These are phyloP conservation scores for Arvicanthis niloticus DNA, from an alignment of 2,113 vertebrate species.

Conservation along the genomic window DNA sequence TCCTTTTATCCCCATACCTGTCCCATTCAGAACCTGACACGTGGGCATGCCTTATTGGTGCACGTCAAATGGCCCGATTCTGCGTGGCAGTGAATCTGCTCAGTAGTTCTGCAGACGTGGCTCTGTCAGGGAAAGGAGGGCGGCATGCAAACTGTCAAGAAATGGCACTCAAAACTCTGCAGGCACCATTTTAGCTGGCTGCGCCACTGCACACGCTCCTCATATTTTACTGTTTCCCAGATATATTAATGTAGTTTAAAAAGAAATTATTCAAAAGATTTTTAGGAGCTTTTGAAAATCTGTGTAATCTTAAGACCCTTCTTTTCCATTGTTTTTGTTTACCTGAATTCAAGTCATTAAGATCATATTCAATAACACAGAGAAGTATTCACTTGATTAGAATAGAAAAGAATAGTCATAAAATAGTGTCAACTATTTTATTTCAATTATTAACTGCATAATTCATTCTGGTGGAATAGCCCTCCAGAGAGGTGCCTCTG, in stretches of 20 bases:
- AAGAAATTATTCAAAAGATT: not conserved
- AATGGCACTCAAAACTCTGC: no score
- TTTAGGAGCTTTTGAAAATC: not conserved
- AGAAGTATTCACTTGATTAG: conserved; percentile 27
- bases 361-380: not conserved
- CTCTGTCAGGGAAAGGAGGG: no score
- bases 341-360: not conserved
- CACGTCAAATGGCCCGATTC: no score
- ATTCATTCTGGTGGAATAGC: conserved; percentile 8
- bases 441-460: not conserved
- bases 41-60: no score
- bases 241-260: not conserved
- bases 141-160: no score
- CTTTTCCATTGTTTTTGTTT: not conserved
- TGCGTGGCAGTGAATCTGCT: no score
- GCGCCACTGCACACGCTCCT: no score
- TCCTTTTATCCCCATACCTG: no score
- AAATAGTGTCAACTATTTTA: not conserved
- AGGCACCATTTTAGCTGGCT: no score
- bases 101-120: no score
- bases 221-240: not conserved
- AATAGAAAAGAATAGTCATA: not conserved
- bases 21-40: no score
- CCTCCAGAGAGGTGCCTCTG: not conserved
- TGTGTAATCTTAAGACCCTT: not conserved